Base-by-base conservation (phyloP, 1,140 invertebrate species). In the Meloidogyne floridensis region DNA sequence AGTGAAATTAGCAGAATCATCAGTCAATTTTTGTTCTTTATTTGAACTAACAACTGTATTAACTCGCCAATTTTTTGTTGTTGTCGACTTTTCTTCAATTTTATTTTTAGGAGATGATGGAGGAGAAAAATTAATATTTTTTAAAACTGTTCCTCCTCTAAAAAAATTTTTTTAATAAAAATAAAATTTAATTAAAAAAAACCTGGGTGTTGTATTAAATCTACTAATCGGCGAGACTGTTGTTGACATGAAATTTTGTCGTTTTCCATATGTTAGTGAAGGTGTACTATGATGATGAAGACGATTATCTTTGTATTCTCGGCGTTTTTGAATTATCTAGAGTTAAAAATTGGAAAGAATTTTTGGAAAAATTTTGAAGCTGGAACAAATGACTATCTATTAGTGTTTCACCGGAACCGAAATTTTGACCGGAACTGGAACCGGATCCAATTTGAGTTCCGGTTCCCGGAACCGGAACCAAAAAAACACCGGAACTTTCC, bases 261-360 rank as follows among this genome's bases (percentile, higher is more conserved):
- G 5, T 18, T 18, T 65, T 65, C n/a, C 59, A 8, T n/a, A 11
- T 8, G n/a, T n/a, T 65, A 65, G 7, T 65, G 5, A n/a, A 5
- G 59, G 10, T 18, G 73, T 47, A 8, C 18, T 10, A 20, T 53
- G n/a, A 54, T 75, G 6, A 75, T 75, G 15, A 1, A 75, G 13
- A 53, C 43, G 10, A 18, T 53, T 7, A 47, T 73, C 15, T 47
- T 81, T 73, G 32, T 81, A 81, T 77, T 77, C 54, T 65, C 80
- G 70, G 7, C 73, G 70, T 43, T 81, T 81, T 59, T 81, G 72
- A 32, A 81, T 65, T 6, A 81, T 53, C 72, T 75, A 7, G 42
- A 77, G 42, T 32, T 77, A 11, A 32, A 13, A 42, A 10, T 51
- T 7, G 10, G 56, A 59, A 3, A 32, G 54, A 72, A 15, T n/a